Percentiles rank a stretch among this genome's conserved stretches.
Evolutionary conservation across 2,888 invertebrate genomes (phyloP).

Genomic region (Pegoplata infirma): DNA sequence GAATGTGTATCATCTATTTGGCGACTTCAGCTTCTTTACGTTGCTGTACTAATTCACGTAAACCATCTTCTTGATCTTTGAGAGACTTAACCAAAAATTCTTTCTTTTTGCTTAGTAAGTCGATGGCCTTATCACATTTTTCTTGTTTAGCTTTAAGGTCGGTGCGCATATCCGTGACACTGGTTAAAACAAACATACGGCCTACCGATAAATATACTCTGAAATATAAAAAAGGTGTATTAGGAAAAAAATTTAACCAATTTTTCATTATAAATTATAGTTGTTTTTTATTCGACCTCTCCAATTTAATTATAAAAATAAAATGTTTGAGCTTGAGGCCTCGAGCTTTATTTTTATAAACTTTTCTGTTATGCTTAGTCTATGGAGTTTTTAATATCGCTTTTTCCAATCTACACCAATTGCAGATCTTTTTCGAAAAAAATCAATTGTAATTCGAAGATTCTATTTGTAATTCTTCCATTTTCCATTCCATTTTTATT

Average conservation of each 20-base stretch:
- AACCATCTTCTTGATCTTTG: conserved; percentile 89
- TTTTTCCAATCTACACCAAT: too few relatives aligned
- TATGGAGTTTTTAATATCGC: too few relatives aligned
- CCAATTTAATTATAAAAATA: neutral
- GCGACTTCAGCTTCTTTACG: conserved; percentile 79
- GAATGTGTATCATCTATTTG: conserved; percentile 61
- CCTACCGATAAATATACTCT: conserved; percentile 82
- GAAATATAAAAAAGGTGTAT: too few relatives aligned
- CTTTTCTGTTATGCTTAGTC: too few relatives aligned
- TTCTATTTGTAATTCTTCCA: too few relatives aligned
- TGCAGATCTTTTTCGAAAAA: too few relatives aligned
- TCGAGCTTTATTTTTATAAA: too few relatives aligned
- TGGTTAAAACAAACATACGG: conserved; percentile 87
- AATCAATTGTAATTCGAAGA: too few relatives aligned
- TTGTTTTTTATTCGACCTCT: too few relatives aligned
- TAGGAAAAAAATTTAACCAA: conserved; percentile 5
- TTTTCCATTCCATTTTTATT: too few relatives aligned
- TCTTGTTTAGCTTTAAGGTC: conserved; percentile 82
- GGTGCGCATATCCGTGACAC: conserved; percentile 81
- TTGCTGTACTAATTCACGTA: conserved; percentile 87
- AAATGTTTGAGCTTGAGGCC: too few relatives aligned
- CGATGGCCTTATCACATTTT: conserved; percentile 83
- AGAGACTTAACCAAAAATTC: conserved; percentile 85
- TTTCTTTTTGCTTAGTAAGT: conserved; percentile 85
- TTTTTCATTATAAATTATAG: neutral